Percentiles rank a stretch among this genome's conserved stretches.
Evolutionary conservation across 2,113 vertebrate species (phyloP).

Genomic region (Sapajus apella): DNA sequence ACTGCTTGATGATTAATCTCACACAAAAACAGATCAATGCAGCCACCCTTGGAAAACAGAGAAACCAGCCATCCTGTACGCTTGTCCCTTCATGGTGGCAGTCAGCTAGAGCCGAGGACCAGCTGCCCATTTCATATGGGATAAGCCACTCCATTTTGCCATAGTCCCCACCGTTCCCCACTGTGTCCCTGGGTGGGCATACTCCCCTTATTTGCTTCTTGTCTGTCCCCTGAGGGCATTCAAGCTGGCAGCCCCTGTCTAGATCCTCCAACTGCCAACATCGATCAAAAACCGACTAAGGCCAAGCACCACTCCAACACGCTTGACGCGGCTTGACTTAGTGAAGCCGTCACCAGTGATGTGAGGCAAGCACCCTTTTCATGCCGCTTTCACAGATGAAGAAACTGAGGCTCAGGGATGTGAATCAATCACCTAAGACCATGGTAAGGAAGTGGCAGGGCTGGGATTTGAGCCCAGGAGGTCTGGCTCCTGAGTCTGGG

Average conservation of each 20-base stretch:
- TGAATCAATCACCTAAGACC: background rate
- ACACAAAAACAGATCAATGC: background rate
- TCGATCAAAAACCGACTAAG: background rate
- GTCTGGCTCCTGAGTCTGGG: background rate
- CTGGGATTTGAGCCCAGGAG: background rate
- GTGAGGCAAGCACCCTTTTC: background rate
- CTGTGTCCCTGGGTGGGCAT: background rate
- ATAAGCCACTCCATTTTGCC: background rate
- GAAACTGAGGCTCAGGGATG: background rate
- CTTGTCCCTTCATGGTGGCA: background rate
- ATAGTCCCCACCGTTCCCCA: background rate
- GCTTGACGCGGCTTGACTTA: background rate
- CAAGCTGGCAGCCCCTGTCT: background rate
- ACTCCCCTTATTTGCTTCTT: background rate
- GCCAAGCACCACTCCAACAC: rapidly evolving
- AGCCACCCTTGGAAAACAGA: background rate
- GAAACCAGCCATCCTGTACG: too few species aligned
- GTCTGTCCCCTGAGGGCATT: background rate
- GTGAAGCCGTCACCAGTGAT: too few species aligned
- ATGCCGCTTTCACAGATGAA: background rate
- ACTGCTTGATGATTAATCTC: background rate
- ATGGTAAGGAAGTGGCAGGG: background rate
- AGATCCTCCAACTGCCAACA: background rate
- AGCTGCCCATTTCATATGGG: background rate
- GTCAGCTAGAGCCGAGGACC: background rate